These are phyloP conservation scores for Aricia artaxerxes DNA, from an alignment of 2,888 invertebrate genomes.

Conservation along the genomic window DNA sequence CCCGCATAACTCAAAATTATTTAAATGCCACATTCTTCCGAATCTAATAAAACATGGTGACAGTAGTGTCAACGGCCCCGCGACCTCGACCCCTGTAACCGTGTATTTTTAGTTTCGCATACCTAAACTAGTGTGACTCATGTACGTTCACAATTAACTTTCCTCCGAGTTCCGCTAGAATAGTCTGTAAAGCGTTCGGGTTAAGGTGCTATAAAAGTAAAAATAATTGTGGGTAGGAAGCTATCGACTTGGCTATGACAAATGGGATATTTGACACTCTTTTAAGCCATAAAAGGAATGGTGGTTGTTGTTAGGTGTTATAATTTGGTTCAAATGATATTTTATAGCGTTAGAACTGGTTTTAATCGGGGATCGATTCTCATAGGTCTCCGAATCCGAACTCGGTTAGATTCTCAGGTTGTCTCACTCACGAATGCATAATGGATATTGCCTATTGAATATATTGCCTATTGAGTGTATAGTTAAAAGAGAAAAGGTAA, in stretches of 20 bases:
- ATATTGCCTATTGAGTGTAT: too few relatives aligned
- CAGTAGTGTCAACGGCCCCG: constrained; percentile 38
- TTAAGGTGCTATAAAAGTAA: background rate
- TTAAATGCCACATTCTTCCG: background rate
- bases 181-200: background rate
- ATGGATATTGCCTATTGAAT: too few relatives aligned
- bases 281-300: constrained; percentile 1
- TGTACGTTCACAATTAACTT: background rate
- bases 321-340: background rate
- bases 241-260: constrained; percentile 11
- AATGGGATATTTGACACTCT: background rate
- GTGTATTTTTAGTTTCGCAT: constrained; percentile 35
- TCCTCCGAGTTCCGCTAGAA: background rate
- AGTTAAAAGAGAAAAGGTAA: too few relatives aligned
- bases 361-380: background rate
- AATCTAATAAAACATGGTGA: background rate
- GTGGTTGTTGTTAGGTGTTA: constrained; percentile 10
- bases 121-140: constrained; percentile 26
- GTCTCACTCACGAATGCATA: too few relatives aligned
- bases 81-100: constrained; percentile 41
- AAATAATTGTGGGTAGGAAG: background rate
- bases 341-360: background rate
- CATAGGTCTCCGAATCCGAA: background rate
- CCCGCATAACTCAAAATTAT: background rate
- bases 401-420: too few relatives aligned